These are phyloP conservation scores for Loris lydekkerianus DNA, from an alignment of 2,797 vertebrate species.

Conservation along the genomic window DNA sequence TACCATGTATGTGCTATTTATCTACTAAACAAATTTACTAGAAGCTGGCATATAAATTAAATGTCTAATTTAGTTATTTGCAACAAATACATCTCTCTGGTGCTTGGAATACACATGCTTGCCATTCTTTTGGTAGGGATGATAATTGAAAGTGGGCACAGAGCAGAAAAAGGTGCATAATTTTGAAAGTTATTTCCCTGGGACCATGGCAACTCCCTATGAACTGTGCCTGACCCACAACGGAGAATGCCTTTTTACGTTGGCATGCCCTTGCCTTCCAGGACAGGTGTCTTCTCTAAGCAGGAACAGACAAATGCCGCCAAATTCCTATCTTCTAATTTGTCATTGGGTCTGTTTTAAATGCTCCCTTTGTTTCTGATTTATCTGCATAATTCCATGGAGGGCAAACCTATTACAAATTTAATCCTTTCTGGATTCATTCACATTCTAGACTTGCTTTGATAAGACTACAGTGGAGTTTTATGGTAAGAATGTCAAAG, in stretches of 20 bases:
- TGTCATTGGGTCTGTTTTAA: not conserved
- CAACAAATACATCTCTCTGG: not conserved
- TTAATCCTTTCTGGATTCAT: not conserved
- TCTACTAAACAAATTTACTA: not conserved
- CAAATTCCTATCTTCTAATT: constrained; percentile 4
- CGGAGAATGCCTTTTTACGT: not conserved
- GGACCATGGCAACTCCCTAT: not conserved
- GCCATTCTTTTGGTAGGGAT: not conserved
- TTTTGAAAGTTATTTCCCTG: constrained; percentile 17
- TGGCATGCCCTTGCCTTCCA: not conserved
- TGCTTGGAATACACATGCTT: not conserved
- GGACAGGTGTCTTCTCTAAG: not conserved
- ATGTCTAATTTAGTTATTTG: constrained; percentile 11
- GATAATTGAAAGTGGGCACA: not conserved
- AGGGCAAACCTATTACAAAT: not conserved
- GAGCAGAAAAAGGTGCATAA: not conserved
- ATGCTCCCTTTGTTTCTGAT: not conserved
- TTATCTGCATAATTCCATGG: not conserved
- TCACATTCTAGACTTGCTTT: not conserved
- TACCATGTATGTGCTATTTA: not conserved
- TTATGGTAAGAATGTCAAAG: not conserved
- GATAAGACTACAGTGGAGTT: not conserved
- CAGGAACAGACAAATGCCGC: not conserved
- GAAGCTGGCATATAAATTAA: not conserved
- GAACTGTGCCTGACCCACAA: not conserved